Evolutionary conservation across 2,113 vertebrate species (phyloP), one percentile per base, ranked within the genome.

Genomic region (Anthoscopus minutus): DNA sequence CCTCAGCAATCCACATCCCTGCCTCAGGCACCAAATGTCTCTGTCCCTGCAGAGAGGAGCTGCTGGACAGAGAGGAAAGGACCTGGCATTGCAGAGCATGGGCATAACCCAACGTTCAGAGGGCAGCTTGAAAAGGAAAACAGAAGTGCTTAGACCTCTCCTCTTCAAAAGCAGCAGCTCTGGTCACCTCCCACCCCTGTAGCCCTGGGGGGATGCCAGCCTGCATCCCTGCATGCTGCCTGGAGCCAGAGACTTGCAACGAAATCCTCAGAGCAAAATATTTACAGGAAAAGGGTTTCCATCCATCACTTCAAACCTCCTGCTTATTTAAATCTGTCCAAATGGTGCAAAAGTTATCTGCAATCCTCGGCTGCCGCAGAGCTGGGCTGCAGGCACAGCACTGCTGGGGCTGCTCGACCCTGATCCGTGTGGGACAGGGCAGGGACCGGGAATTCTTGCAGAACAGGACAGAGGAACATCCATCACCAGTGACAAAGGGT

Each of bases 51-150:
- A 72, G 44, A 28, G 45, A 71, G 0, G 0, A 5, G 66, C 7
- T 31, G 17, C 11, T 23, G 35, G 13, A 51, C 35, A 40, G 58
- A n/a, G 44, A 72, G 22, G 27, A 62, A 11, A 1, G 6, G 74
- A n/a, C 0, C 0, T 8, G 25, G 24, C 48, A 56, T 28, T 3
- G 1, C 15, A 30, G 44, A 58, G 20, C 14, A 31, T 0, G 2
- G 27, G 13, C 3, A 11, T 0, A 2, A 5, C 40, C 16, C 31
- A 6, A 0, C 27, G 73, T 57, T 33, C 60, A 88, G 37, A 7
- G 51, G 44, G n/a, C 40, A 77, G 27, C 11, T 48, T 61, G 40
- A 15, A n/a, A 91, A 77, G 54, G 30, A 56, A 92, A 82, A 6
- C 18, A 18, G 3, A 67, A 51, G 53, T 20, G 2, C 14, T 83